Percentiles rank a stretch among this genome's conserved stretches.
Conservation (phyloP, 2,797 vertebrate genomes). For the Adelosebastes latens region DNA sequence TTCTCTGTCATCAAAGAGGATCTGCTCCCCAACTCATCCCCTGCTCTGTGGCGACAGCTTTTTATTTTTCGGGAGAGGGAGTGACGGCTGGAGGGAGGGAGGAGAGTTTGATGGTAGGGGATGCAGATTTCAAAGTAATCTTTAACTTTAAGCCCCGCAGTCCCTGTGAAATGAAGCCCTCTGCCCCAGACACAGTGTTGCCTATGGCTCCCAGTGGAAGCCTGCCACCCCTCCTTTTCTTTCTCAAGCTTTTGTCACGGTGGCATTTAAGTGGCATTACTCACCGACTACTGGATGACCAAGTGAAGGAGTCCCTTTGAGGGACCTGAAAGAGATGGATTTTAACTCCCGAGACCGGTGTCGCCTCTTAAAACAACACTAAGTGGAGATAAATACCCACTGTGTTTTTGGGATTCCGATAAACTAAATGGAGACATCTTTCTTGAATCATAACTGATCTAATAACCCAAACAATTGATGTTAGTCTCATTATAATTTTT, state of each 20-base stretch:
- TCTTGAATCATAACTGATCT: constrained; percentile 20
- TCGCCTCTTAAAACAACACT: constrained; percentile 79
- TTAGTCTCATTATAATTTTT: constrained; percentile 1
- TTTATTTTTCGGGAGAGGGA: constrained; percentile 71
- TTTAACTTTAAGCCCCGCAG: constrained; percentile 87
- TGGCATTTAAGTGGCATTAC: constrained; percentile 85
- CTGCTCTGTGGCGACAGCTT: constrained; percentile 82
- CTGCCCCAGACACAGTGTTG: constrained; percentile 78
- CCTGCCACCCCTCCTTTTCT: constrained; percentile 66
- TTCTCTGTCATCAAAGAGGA: constrained; percentile 89
- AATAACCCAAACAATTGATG: not conserved
- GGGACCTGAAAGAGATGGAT: constrained; percentile 74
- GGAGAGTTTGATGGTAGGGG: constrained; percentile 71
- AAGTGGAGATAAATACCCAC: constrained; percentile 74
- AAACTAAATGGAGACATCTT: constrained; percentile 48
- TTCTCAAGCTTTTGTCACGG: constrained; percentile 76
- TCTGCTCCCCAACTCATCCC: constrained; percentile 83
- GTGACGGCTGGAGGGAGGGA: constrained; percentile 70
- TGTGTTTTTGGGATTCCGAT: constrained; percentile 64
- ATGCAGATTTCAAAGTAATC: constrained; percentile 88
- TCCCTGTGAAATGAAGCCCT: constrained; percentile 80
- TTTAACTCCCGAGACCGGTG: constrained; percentile 75
- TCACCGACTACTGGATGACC: constrained; percentile 73
- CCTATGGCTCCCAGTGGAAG: constrained; percentile 78
- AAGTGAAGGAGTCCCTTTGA: constrained; percentile 79